Conservation (phyloP, 2,113 vertebrate genomes). For the Sprattus sprattus region DNA sequence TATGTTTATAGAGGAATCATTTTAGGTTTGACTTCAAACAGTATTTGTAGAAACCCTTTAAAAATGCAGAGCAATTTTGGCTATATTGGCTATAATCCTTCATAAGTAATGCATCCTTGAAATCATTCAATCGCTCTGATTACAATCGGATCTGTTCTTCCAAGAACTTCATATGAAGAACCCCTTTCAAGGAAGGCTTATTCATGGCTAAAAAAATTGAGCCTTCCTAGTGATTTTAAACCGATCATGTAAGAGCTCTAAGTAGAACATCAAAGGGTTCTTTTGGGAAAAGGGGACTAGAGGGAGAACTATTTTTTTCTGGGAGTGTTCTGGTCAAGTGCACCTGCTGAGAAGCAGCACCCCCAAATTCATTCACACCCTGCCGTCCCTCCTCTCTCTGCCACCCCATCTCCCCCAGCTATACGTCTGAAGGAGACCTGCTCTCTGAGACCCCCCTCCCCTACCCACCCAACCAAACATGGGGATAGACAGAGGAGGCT, state of each 20-base stretch:
- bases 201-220: no score
- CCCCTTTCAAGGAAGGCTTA: no score
- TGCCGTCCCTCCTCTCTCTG: neutral
- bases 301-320: neutral
- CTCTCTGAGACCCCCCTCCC: neutral
- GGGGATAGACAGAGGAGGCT: slow-evolving; percentile 33
- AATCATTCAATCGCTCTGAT: no score
- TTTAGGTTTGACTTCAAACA: no score
- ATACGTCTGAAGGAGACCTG: neutral
- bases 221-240: no score
- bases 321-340: neutral
- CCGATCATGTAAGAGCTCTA: neutral
- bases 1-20: neutral
- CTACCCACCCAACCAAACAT: neutral
- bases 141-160: no score
- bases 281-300: neutral
- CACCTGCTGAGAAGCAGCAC: neutral
- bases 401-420: neutral
- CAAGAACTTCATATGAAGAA: no score
- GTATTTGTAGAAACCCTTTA: no score
- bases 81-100: no score
- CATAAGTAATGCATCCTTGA: no score
- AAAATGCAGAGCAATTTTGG: no score
- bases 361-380: neutral
- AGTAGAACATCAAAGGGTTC: neutral